Evolutionary conservation across 2,888 invertebrate species (phyloP), one percentile per base, ranked within the genome.

Genomic region (Bruchidius siliquastri): DNA sequence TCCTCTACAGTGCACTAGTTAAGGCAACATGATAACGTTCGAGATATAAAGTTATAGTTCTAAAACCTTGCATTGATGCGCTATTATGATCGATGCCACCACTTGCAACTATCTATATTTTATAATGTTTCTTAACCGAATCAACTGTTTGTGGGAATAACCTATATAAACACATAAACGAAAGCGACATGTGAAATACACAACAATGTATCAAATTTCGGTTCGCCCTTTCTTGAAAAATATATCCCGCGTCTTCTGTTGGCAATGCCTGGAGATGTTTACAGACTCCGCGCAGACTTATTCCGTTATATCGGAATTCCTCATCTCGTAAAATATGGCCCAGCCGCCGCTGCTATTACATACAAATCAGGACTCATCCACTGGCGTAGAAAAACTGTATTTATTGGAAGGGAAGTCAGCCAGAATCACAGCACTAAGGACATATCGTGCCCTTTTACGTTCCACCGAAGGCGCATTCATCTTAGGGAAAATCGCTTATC

Each of bases 211-310:
- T 49, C 49, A 49, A 49, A 49, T 1, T 49, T 49, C 30, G 30
- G 30, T n/a, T 49, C 49, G 49, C 13, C 18, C 8, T 49, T 49
- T 13, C 49, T 49, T 49, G 49, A 49, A 49, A 49, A 49, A 49
- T 49, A 49, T 49, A 49, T 18, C 49, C 49, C 8, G 18, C 49
- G 49, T 49, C 73, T 67, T 71, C 71, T 32, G 22, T 71, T 68
- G 71, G 73, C 69, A 73, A 49, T 8, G 49, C 49, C 49, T 49
- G 18, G 49, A 49, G 49, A 49, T 72, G 72, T 68, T 68, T 72
- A 67, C 22, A 70, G 70, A 32, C 26, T 69, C 69, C 22, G 3
- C 69, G 69, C 69, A 26, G 69, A 69, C 26, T 69, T 26, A 69
- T 69, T 69, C 26, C 22, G 69, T 26, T 22, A 69, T 69, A 69